Percentiles rank a stretch among this genome's conserved stretches.
phyloP scores from a whole-genome alignment of 1,140 invertebrate genomes.

The Papilio machaon region DNA sequence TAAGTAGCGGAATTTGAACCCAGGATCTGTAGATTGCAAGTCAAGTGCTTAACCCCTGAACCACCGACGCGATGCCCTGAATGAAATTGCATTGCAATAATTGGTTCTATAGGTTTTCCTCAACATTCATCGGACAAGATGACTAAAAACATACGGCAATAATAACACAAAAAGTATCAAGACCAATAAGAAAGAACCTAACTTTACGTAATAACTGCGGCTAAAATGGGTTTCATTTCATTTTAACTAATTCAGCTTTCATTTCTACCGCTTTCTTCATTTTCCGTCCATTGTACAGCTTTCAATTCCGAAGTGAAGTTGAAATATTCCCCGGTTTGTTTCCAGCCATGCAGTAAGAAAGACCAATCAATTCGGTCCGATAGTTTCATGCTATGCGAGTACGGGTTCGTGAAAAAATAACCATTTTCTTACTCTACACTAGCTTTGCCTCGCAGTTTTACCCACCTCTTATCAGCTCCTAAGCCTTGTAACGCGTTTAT shows the following conservation, averaged over 20 bases:
- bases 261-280: slow-evolving; percentile 35
- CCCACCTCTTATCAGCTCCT: background rate
- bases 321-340: slow-evolving; percentile 40
- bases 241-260: slow-evolving; percentile 38
- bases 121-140: too few relatives aligned
- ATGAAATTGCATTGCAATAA: too few relatives aligned
- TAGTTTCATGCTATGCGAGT: slow-evolving; percentile 38
- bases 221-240: slow-evolving; percentile 31
- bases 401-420: slow-evolving; percentile 23
- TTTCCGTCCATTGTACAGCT: slow-evolving; percentile 40
- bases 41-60: too few relatives aligned
- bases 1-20: too few relatives aligned
- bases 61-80: too few relatives aligned
- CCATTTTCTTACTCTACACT: background rate
- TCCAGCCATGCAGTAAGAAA: slow-evolving; percentile 39
- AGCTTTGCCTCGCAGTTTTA: background rate
- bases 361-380: slow-evolving; percentile 36
- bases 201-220: background rate
- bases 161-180: background rate
- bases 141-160: too few relatives aligned
- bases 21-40: too few relatives aligned
- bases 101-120: too few relatives aligned
- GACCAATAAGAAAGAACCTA: background rate
- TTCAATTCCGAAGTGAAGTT: slow-evolving; percentile 40
- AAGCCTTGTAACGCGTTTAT: too few relatives aligned